These are phyloP conservation scores for Craniophora ligustri DNA, from an alignment of 2,888 invertebrate species.

Conservation along the genomic window DNA sequence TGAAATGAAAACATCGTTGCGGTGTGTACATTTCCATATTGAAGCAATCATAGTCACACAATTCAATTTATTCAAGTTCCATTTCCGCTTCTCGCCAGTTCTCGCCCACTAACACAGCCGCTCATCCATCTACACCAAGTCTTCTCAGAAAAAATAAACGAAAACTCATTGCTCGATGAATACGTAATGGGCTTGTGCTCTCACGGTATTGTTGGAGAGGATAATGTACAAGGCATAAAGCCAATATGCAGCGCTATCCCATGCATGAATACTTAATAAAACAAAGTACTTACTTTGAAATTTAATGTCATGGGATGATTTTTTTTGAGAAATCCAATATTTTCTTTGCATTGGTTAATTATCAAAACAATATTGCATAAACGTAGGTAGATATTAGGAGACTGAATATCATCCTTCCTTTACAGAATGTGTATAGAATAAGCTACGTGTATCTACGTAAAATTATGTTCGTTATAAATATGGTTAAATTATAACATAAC, in stretches of 20 bases:
- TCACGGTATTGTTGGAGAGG: conserved; percentile 62
- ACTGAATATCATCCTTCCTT: too few relatives aligned
- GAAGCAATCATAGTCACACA: conserved; percentile 75
- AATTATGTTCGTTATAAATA: conserved; percentile 8
- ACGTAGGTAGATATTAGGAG: too few relatives aligned
- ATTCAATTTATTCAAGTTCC: conserved; percentile 81
- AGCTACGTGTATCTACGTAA: background rate
- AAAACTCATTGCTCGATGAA: conserved; percentile 73
- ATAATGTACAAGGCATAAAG: conserved; percentile 47
- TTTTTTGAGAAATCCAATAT: too few relatives aligned
- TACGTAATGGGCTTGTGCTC: conserved; percentile 68
- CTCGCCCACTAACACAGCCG: conserved; percentile 72
- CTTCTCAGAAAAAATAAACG: conserved; percentile 74
- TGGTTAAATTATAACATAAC: conserved; percentile 15
- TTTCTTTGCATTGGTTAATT: too few relatives aligned
- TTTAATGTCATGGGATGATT: too few relatives aligned
- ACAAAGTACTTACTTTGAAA: too few relatives aligned
- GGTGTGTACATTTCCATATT: conserved; percentile 70
- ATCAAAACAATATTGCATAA: too few relatives aligned
- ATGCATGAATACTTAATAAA: conserved; percentile 3
- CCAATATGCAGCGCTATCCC: conserved; percentile 49
- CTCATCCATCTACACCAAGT: conserved; percentile 70
- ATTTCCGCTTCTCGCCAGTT: conserved; percentile 75
- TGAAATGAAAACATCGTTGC: conserved; percentile 61
- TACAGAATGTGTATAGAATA: background rate